Conservation (phyloP, 1,140 invertebrate genomes). For the Drosophila pruinosa region DNA sequence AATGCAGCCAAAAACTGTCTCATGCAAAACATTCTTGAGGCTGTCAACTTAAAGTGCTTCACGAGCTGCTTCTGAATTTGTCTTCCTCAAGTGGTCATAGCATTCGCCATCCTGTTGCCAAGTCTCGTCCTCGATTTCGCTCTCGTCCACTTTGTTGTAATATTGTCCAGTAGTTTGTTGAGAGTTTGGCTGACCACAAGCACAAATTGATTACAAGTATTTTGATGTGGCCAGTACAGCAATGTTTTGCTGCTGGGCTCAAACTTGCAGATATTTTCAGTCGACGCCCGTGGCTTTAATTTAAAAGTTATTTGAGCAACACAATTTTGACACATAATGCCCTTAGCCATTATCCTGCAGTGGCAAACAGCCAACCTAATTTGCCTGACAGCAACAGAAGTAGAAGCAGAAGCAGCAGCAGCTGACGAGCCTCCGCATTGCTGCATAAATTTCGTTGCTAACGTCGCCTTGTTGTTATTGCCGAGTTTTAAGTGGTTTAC, state of each 20-base stretch:
- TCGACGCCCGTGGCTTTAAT: slow-evolving; percentile 65
- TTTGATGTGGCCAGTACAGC: slow-evolving; percentile 56
- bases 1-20: not conserved
- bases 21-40: slow-evolving; percentile 34
- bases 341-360: slow-evolving; percentile 48
- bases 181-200: slow-evolving; percentile 58
- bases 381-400: not conserved
- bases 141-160: no score
- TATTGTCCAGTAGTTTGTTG: slow-evolving; percentile 12
- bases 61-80: slow-evolving; percentile 47
- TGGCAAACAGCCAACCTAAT: not conserved
- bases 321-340: slow-evolving; percentile 75
- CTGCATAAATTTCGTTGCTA: slow-evolving; percentile 59
- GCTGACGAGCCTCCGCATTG: slow-evolving; percentile 33
- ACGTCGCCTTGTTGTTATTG: slow-evolving; percentile 62
- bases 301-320: slow-evolving; percentile 80
- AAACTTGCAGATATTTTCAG: slow-evolving; percentile 39
- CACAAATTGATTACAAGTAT: slow-evolving; percentile 77
- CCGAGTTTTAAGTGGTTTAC: slow-evolving; percentile 78
- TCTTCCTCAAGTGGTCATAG: slow-evolving; percentile 37
- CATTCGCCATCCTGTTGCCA: not conserved
- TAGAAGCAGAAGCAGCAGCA: not conserved
- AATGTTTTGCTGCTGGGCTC: slow-evolving; percentile 36
- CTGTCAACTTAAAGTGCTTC: slow-evolving; percentile 40
- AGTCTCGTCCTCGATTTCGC: not conserved